phyloP scores from a whole-genome alignment of 2,797 vertebrate genomes.

The Rhadinocentrus ornatus region DNA sequence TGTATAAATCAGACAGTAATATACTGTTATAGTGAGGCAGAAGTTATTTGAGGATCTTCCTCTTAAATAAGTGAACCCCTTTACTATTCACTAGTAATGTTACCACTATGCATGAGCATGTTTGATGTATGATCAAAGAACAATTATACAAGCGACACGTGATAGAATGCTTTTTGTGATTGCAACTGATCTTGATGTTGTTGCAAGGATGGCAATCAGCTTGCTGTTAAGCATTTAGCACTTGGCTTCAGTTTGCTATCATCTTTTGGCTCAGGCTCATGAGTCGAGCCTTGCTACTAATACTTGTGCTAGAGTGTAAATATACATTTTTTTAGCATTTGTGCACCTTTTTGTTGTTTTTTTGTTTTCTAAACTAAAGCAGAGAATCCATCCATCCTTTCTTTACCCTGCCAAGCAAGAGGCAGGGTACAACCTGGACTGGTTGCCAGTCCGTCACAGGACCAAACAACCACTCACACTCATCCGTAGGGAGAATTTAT shows the following conservation, averaged over 20 bases:
- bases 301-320: slow-evolving; percentile 34
- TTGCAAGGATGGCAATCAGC: slow-evolving; percentile 36
- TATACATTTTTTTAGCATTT: too few relatives aligned
- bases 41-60: slow-evolving; percentile 36
- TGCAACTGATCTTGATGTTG: slow-evolving; percentile 41
- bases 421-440: too few relatives aligned
- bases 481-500: too few relatives aligned
- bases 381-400: too few relatives aligned
- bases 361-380: too few relatives aligned
- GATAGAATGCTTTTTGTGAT: slow-evolving; percentile 16
- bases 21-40: slow-evolving; percentile 42
- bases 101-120: slow-evolving; percentile 23
- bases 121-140: slow-evolving; percentile 24
- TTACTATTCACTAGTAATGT: slow-evolving; percentile 30
- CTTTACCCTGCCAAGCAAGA: too few relatives aligned
- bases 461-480: too few relatives aligned
- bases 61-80: slow-evolving; percentile 34
- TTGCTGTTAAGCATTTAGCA: slow-evolving; percentile 55
- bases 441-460: too few relatives aligned
- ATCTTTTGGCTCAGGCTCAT: slow-evolving; percentile 57
- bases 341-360: too few relatives aligned
- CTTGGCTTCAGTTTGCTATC: slow-evolving; percentile 62
- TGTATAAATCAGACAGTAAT: slow-evolving; percentile 64
- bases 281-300: slow-evolving; percentile 58
- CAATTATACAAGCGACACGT: background rate